These are phyloP conservation scores for Polydrusus pterygomalis DNA, from an alignment of 2,888 invertebrate genomes.

Conservation along the genomic window DNA sequence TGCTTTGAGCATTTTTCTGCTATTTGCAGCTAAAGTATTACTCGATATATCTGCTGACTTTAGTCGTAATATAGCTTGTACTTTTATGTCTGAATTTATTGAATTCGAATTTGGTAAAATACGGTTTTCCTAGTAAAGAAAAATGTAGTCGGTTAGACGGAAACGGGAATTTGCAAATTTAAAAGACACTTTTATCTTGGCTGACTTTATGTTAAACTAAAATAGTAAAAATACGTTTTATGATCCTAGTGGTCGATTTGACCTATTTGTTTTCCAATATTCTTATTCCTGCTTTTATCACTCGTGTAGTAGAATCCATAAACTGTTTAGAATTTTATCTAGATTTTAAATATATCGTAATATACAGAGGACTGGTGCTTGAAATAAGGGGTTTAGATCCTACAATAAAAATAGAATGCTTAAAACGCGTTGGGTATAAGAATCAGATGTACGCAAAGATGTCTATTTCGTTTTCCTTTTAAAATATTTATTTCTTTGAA, in stretches of 20 bases:
- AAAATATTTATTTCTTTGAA: no score
- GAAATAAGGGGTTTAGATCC: no score
- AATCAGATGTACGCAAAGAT: no score
- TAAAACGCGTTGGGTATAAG: no score
- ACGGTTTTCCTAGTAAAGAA: slow-evolving; percentile 21
- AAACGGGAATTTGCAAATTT: slow-evolving; percentile 25
- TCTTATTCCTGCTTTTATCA: background rate
- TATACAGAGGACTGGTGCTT: no score
- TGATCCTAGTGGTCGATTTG: background rate
- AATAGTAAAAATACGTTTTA: slow-evolving; percentile 19
- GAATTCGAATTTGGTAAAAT: slow-evolving; percentile 36
- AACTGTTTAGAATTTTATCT: no score
- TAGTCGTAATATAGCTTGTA: slow-evolving; percentile 24
- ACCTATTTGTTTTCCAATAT: slow-evolving; percentile 13
- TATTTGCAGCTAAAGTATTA: slow-evolving; percentile 34
- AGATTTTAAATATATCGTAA: no score
- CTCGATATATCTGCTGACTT: slow-evolving; percentile 34
- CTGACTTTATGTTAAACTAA: slow-evolving; percentile 9
- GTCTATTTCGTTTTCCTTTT: no score
- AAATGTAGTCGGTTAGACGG: slow-evolving; percentile 20
- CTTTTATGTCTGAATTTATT: slow-evolving; percentile 34
- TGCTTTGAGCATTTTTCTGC: slow-evolving; percentile 28
- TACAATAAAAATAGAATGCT: no score
- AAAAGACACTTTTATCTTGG: slow-evolving; percentile 15
- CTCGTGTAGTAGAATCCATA: no score